Evolutionary conservation across 2,888 invertebrate genomes (phyloP), one percentile per base, ranked within the genome.

Genomic region (Torymus auratus): DNA sequence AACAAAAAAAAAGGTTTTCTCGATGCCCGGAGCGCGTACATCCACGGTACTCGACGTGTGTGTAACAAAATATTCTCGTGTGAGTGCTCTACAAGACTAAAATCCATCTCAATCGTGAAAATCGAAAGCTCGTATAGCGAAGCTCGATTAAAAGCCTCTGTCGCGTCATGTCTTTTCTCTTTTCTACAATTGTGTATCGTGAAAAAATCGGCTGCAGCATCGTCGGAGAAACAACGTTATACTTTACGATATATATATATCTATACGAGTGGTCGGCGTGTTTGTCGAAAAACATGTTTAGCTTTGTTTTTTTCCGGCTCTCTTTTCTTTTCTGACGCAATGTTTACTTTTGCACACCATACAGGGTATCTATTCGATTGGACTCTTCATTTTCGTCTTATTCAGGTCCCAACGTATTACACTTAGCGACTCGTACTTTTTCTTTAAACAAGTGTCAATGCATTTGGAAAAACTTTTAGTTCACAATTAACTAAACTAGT

Each of bases 351-450:
- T 56, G 23, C 20, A 67, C 15, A 50, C n/a, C 7, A 62, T 60
- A 68, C 41, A 41, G 41, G 68, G 73, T 55, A 65, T 75, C 52
- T 62, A 28, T 41, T 72, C 11, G 64, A 65, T 69, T 60, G 58
- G 23, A 28, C 20, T 71, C 55, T 53, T 56, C 41, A 52, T 73
- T 74, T 52, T 55, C 69, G 20, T 70, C 77, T 81, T 58, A 73
- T 81, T 41, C 81, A 81, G 77, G 81, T 81, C 77, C 81, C 81
- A 67, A 73, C 17, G 73, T 81, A 81, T 68, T 78, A 72, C 23
- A 55, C 58, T 78, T 67, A 72, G 50, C 50, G 67, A 17, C n/a
- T 78, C 17, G 17, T 71, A 41, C 41, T 41, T 41, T 41, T 20
- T 41, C 17, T 55, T 72, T 67, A 78, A 58, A 56, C 23, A 65